These are phyloP conservation scores for Helicorthomorpha holstii DNA, from an alignment of 1,140 invertebrate genomes.

Conservation along the genomic window DNA sequence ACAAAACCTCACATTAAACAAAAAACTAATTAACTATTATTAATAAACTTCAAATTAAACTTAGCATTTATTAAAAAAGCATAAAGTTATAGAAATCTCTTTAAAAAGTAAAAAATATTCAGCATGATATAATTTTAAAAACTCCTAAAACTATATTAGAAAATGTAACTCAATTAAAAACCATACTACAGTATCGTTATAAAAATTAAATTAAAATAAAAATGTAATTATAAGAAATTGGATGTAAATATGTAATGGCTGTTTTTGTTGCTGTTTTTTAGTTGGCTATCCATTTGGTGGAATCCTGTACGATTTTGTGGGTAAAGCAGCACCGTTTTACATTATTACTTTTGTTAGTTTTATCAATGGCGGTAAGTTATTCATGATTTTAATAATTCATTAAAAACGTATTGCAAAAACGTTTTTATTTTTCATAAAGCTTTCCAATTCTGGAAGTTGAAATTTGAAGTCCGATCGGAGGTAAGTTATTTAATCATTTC, in stretches of 20 bases:
- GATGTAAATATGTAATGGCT: neutral
- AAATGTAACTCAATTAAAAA: neutral
- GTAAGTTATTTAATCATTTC: neutral
- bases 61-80: too few species aligned
- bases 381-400: neutral
- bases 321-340: conserved; percentile 53
- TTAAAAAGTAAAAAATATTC: too few species aligned
- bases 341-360: conserved; percentile 43
- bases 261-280: conserved; percentile 1
- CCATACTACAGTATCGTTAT: neutral
- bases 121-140: neutral
- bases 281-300: conserved; percentile 62
- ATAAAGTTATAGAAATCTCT: too few species aligned
- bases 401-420: neutral
- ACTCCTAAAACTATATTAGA: neutral
- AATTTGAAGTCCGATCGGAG: neutral
- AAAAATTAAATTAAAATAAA: neutral
- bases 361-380: conserved; percentile 23
- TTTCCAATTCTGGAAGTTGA: neutral
- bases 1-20: too few species aligned
- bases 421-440: neutral
- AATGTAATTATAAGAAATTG: neutral
- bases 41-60: too few species aligned
- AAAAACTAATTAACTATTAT: too few species aligned
- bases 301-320: conserved; percentile 51